Percentiles rank a stretch among this genome's conserved stretches.
These are phyloP conservation scores for Octopus bimaculoides DNA, from an alignment of 1,140 invertebrate species.

Conservation along the genomic window DNA sequence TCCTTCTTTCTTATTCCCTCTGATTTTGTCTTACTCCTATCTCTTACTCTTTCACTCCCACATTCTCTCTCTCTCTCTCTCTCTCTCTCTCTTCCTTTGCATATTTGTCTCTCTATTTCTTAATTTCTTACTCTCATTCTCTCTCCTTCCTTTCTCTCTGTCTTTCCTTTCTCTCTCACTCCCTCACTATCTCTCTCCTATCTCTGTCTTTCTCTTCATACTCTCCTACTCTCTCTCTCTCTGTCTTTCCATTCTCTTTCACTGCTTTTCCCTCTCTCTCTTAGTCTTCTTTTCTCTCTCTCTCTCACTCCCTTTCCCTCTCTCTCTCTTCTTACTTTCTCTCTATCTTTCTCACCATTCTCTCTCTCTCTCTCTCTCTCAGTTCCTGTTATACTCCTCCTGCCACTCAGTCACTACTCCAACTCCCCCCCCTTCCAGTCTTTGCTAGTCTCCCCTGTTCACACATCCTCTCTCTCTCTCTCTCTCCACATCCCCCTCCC, in stretches of 20 bases:
- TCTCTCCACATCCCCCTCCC: not conserved
- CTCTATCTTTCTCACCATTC: not conserved
- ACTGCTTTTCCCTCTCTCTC: not conserved
- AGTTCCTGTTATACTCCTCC: not conserved
- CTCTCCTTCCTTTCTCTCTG: not conserved
- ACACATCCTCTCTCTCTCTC: not conserved
- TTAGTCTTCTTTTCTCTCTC: not conserved
- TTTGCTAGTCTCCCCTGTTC: not conserved
- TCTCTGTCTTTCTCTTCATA: not conserved
- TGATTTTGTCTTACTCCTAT: not conserved
- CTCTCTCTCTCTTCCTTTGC: not conserved
- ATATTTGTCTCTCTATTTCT: not conserved
- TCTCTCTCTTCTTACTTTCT: not conserved
- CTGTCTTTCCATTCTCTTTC: not conserved
- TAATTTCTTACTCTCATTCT: not conserved
- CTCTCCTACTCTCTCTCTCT: not conserved
- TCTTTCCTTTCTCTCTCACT: not conserved
- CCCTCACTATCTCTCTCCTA: not conserved
- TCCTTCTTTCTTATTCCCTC: not conserved
- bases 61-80: not conserved
- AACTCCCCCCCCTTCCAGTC: not conserved
- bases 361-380: not conserved
- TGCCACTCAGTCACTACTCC: not conserved
- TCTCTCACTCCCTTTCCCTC: not conserved
- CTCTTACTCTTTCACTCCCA: not conserved